phyloP scores from a whole-genome alignment of 2,113 vertebrate species.

The Sus scrofa region DNA sequence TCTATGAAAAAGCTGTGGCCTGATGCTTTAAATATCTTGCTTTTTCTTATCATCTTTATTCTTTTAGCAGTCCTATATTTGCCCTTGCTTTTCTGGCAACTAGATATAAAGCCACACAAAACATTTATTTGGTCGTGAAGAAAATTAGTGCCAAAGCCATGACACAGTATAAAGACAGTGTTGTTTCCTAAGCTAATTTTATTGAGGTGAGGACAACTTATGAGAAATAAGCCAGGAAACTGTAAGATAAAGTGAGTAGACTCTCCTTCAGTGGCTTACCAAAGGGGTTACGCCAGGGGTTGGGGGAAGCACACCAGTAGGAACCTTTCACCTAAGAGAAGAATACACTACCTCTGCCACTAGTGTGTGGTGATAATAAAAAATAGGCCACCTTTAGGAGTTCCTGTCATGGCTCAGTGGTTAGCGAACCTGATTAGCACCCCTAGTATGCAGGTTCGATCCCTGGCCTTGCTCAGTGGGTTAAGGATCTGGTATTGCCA shows the following conservation, averaged over 20 bases:
- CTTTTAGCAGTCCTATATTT: constrained; percentile 7
- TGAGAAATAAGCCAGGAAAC: constrained; percentile 16
- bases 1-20: background rate
- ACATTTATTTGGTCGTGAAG: constrained; percentile 32
- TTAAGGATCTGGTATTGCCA: too few species aligned
- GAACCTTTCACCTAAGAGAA: background rate
- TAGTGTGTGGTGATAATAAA: background rate
- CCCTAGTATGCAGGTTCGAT: too few species aligned
- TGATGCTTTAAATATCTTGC: constrained; percentile 30
- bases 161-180: background rate
- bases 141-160: background rate
- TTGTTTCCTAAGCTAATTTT: background rate
- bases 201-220: background rate
- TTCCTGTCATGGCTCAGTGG: too few species aligned
- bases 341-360: background rate
- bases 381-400: background rate
- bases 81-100: constrained; percentile 6
- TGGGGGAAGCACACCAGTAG: background rate
- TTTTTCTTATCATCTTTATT: constrained; percentile 23
- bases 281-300: background rate
- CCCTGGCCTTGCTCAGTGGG: too few species aligned
- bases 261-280: background rate
- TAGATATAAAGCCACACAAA: constrained; percentile 57
- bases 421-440: too few species aligned
- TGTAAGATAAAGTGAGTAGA: background rate